Conservation (phyloP, 2,888 invertebrate genomes). For the Xanthia togata region DNA sequence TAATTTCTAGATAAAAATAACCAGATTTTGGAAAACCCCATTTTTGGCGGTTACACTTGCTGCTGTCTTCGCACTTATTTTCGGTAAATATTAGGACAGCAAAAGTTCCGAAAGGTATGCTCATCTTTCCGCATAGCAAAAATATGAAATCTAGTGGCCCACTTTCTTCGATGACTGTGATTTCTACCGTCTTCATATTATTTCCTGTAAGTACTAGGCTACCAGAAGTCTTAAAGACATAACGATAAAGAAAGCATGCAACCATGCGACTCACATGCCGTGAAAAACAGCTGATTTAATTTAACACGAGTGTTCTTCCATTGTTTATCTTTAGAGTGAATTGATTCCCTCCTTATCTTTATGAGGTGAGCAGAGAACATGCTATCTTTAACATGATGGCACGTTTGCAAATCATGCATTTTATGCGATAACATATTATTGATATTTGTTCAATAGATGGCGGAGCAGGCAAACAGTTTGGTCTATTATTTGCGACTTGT, state of each 20-base stretch:
- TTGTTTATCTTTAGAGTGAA: conserved; percentile 31
- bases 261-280: conserved; percentile 4
- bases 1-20: neutral
- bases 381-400: conserved; percentile 27
- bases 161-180: neutral
- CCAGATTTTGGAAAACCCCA: neutral
- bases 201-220: conserved; percentile 23
- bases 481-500: neutral
- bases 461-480: neutral
- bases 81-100: neutral
- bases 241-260: neutral
- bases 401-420: conserved; percentile 42
- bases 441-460: conserved; percentile 22
- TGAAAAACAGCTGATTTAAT: conserved; percentile 44
- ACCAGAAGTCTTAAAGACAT: conserved; percentile 27
- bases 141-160: neutral
- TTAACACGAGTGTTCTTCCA: conserved; percentile 14
- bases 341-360: conserved; percentile 41
- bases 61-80: neutral
- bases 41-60: neutral
- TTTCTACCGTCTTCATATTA: neutral
- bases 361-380: conserved; percentile 12
- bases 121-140: neutral
- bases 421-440: conserved; percentile 35
- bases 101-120: neutral